Evolutionary conservation across 37 sponge, comb jelly and placozoan genomes (phyloP), one percentile per base, ranked within the genome.

Genomic region (Dysidea cf. avara): DNA sequence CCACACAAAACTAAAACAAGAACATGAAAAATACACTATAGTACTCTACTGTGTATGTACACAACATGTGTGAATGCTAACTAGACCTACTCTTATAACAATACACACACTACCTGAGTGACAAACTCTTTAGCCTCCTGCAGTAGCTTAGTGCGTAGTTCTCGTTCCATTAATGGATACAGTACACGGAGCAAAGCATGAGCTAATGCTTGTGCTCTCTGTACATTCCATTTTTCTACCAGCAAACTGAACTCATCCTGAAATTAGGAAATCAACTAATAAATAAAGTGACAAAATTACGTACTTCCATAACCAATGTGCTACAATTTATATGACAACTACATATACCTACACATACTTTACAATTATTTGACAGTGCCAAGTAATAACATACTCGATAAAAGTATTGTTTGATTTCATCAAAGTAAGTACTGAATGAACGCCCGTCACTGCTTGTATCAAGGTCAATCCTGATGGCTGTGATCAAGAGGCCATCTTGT

Each of bases 171-270:
- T 53, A 81, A 57, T 2, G 95, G 95, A 64, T 90, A 97, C 22
- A 97, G 84, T 39, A 94, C 81, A 68, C 86, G 86, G 58, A 87
- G 63, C n/a, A 94, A 74, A 30, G 96, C 87, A 17, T 79, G 80
- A 39, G 75, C 66, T 47, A 97, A 77, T 0, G 99, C 81, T 59
- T 89, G 70, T 21, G 82, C 87, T 61, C 99, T 52, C 76, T 91
- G 94, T 13, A 74, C 92, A 79, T 97, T 97, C 99, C 99, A 97
- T 47, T 94, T 94, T 81, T 91, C 83, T 28, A 86, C 90, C 68
- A 88, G 39, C 2, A 74, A 47, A 64, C 94, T 96, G 67, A 81
- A 94, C 76, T 94, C 95, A 80, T 94, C 95, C 92, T 91, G 17
- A 26, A 30, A 16, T 3, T 24, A 26, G 4, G 53, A 13, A 39